These are phyloP conservation scores for Thymelicus lineola DNA, from an alignment of 2,888 invertebrate genomes.

Conservation along the genomic window DNA sequence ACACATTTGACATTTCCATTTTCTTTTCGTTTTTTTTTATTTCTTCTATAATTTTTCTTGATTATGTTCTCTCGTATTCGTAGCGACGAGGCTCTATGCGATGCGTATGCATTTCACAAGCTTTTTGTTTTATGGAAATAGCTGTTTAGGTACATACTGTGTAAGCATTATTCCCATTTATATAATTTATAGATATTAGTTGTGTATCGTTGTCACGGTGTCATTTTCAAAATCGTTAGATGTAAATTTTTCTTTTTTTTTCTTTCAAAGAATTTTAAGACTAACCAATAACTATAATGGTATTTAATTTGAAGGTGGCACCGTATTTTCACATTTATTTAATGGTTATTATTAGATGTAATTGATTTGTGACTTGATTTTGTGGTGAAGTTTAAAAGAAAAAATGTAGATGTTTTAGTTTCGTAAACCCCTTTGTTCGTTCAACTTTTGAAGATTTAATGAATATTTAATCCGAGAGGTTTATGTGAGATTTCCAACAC, in stretches of 20 bases:
- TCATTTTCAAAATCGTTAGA: constrained; percentile 64
- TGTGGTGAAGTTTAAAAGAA: constrained; percentile 41
- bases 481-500: constrained; percentile 43
- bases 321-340: constrained; percentile 56
- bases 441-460: constrained; percentile 33
- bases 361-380: constrained; percentile 56
- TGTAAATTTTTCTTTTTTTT: constrained; percentile 35
- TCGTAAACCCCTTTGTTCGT: constrained; percentile 38
- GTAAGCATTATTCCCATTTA: constrained; percentile 80
- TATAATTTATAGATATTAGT: constrained; percentile 68
- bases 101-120: constrained; percentile 67
- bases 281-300: constrained; percentile 12
- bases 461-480: constrained; percentile 39
- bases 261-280: constrained; percentile 32
- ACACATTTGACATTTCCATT: constrained; percentile 76
- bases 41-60: constrained; percentile 54
- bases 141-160: constrained; percentile 64
- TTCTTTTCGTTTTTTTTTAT: constrained; percentile 53
- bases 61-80: constrained; percentile 52
- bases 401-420: constrained; percentile 42
- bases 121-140: constrained; percentile 51
- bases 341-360: constrained; percentile 59
- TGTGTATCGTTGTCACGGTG: constrained; percentile 62
- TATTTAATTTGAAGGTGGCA: constrained; percentile 60
- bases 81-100: constrained; percentile 52